Conservation (phyloP, 2,888 invertebrate genomes). For the Pycnomerus fuliginosus region DNA sequence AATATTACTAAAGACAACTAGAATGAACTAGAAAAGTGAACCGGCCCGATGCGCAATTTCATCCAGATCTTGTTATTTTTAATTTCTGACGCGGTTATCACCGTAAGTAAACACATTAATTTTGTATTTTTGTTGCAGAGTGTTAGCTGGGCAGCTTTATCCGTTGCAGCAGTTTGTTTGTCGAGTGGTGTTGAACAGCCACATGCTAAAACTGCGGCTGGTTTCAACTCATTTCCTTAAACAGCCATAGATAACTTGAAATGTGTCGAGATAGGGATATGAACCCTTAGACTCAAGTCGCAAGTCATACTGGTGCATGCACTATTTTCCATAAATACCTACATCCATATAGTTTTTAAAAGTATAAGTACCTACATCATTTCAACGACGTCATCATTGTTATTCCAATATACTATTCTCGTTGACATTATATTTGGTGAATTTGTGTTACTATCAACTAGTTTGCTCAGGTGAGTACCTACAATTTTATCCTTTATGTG, state of each 20-base stretch:
- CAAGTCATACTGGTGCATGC: constrained; percentile 12
- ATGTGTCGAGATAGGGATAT: constrained; percentile 79
- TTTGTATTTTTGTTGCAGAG: constrained; percentile 21
- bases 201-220: constrained; percentile 90
- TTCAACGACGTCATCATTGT: too few species aligned
- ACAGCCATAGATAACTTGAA: constrained; percentile 80
- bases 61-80: constrained; percentile 7
- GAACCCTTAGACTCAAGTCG: constrained; percentile 51
- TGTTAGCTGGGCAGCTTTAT: constrained; percentile 11
- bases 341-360: constrained; percentile 16
- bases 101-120: constrained; percentile 9
- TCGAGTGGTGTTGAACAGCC: constrained; percentile 37
- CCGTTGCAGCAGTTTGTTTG: constrained; percentile 16
- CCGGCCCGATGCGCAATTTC: constrained; percentile 5
- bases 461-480: too few species aligned
- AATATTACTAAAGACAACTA: too few species aligned
- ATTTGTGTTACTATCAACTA: too few species aligned
- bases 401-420: too few species aligned
- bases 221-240: constrained; percentile 91
- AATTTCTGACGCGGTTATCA: constrained; percentile 14
- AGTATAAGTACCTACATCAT: too few species aligned
- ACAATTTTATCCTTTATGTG: too few species aligned
- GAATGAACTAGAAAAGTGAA: constrained; percentile 8
- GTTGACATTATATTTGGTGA: too few species aligned
- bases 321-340: constrained; percentile 13